phyloP scores from a whole-genome alignment of 2,797 vertebrate genomes.

The Gadopsis bispinosus region DNA sequence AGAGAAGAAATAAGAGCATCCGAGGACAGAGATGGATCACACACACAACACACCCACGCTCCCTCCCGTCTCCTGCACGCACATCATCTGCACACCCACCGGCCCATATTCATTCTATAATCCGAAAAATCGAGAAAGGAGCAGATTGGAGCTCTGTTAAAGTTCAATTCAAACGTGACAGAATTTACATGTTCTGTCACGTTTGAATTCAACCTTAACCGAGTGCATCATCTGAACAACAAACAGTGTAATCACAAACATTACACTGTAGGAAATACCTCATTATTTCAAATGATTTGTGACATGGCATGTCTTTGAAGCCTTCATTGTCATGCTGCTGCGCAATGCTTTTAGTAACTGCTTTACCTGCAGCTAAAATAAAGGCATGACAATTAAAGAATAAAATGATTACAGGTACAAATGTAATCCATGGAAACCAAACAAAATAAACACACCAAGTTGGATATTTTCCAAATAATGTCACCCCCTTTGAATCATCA shows the following conservation, averaged over 20 bases:
- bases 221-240: neutral
- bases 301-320: neutral
- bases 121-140: neutral
- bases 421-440: slow-evolving; percentile 63
- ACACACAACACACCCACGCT: slow-evolving; percentile 49
- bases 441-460: slow-evolving; percentile 33
- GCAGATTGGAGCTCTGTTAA: neutral
- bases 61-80: slow-evolving; percentile 31
- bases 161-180: slow-evolving; percentile 17
- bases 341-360: neutral
- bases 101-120: slow-evolving; percentile 32
- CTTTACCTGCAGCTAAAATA: slow-evolving; percentile 26
- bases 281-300: slow-evolving; percentile 40
- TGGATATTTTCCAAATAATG: neutral
- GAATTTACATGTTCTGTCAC: neutral
- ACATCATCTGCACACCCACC: slow-evolving; percentile 35
- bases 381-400: slow-evolving; percentile 37
- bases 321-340: neutral
- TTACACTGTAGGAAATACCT: slow-evolving; percentile 13
- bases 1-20: slow-evolving; percentile 41
- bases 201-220: too few relatives aligned
- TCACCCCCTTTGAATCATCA: neutral
- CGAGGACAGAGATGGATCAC: slow-evolving; percentile 60
- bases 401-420: slow-evolving; percentile 50
- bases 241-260: slow-evolving; percentile 33